Evolutionary conservation across 2,113 vertebrate genomes (phyloP).

Genomic region (Gobio gobio): DNA sequence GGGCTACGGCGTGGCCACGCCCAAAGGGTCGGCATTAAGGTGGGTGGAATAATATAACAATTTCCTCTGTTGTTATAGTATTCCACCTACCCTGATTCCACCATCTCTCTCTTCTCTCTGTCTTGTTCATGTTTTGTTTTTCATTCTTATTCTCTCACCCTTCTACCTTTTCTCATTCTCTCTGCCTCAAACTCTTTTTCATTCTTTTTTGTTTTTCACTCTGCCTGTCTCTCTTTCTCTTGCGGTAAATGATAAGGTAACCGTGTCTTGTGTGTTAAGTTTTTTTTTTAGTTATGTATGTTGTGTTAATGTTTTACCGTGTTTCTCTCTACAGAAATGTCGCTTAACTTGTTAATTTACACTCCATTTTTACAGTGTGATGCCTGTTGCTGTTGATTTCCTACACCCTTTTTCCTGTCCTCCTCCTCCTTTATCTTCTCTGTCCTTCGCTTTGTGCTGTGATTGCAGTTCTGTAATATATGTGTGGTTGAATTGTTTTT

Average conservation of each 20-base stretch:
- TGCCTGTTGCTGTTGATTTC: conserved; percentile 46
- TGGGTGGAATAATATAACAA: conserved; percentile 99
- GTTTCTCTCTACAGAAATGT: conserved; percentile 45
- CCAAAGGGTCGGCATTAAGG: conserved; percentile 99
- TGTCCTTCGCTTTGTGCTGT: conserved; percentile 44
- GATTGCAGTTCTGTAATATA: conserved; percentile 82
- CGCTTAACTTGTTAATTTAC: conserved; percentile 4
- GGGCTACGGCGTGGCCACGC: conserved; percentile 99
- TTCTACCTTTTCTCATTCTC: conserved; percentile 16
- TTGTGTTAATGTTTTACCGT: conserved; percentile 34
- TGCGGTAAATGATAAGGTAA: conserved; percentile 14
- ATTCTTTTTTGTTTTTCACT: conserved; percentile 10
- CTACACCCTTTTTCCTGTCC: background rate
- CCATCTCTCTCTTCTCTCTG: conserved; percentile 53
- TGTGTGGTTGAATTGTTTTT: conserved; percentile 14
- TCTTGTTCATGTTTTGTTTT: conserved; percentile 12
- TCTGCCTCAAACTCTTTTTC: background rate
- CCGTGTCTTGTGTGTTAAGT: conserved; percentile 24
- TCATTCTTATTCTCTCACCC: conserved; percentile 58
- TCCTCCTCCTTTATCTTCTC: background rate
- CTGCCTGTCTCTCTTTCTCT: conserved; percentile 61
- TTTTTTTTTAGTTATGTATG: background rate
- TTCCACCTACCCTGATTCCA: conserved; percentile 97
- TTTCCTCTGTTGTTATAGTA: conserved; percentile 95
- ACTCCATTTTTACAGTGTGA: conserved; percentile 29